Evolutionary conservation across 2,888 invertebrate species (phyloP).

Genomic region (Cepaea hortensis): DNA sequence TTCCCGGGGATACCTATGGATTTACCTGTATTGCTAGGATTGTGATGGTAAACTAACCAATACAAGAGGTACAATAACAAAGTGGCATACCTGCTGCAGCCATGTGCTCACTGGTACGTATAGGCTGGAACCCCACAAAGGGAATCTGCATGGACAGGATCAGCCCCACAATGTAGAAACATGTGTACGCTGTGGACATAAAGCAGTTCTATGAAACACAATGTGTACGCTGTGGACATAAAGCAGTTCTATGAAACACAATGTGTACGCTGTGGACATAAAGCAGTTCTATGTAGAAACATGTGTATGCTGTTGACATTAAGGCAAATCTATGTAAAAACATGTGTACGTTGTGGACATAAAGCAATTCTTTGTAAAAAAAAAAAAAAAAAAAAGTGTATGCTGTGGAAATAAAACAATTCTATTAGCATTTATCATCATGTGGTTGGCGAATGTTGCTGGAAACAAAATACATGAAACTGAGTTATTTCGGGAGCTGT

Average conservation of each 20-base stretch:
- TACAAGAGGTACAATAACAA: no score
- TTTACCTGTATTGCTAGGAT: no score
- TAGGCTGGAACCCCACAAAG: slow-evolving; percentile 94
- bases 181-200: slow-evolving; percentile 87
- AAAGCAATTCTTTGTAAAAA: neutral
- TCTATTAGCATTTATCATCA: neutral
- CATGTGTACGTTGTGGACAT: slow-evolving; percentile 88
- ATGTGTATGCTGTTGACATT: neutral
- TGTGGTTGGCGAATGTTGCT: no score
- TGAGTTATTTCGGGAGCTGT: no score
- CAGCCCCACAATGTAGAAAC: slow-evolving; percentile 96
- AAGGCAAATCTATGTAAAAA: slow-evolving; percentile 95
- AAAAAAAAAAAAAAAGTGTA: no score
- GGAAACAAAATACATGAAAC: no score
- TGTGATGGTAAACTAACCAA: no score
- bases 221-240: neutral
- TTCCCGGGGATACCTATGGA: no score
- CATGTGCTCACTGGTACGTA: slow-evolving; percentile 99
- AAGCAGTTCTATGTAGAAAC: neutral
- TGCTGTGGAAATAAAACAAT: neutral
- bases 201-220: neutral
- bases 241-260: slow-evolving; percentile 96
- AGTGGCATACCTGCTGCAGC: slow-evolving; percentile 87
- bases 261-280: slow-evolving; percentile 87
- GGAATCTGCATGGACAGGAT: slow-evolving; percentile 94